These are phyloP conservation scores for Paracanthobrama guichenoti DNA, from an alignment of 2,113 vertebrate species.

Conservation along the genomic window DNA sequence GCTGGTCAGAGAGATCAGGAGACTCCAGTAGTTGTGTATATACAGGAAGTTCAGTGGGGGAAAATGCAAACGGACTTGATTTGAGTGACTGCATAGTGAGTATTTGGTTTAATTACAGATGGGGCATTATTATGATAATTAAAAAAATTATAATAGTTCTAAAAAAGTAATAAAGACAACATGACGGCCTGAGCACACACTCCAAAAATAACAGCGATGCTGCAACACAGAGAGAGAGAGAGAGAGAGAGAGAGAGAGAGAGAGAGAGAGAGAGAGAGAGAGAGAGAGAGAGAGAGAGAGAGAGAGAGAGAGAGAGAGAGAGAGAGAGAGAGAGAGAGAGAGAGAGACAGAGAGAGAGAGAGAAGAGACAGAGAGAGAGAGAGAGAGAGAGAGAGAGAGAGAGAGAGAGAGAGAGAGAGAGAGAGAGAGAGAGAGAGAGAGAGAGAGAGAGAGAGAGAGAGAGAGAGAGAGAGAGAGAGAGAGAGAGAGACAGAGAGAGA, in stretches of 20 bases:
- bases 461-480: background rate
- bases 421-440: background rate
- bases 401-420: background rate
- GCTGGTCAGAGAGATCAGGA: conserved; percentile 34
- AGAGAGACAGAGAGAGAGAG: too few relatives aligned
- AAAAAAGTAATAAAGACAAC: conserved; percentile 38
- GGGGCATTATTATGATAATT: conserved; percentile 37
- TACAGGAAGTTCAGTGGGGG: conserved; percentile 53
- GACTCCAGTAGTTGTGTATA: conserved; percentile 38
- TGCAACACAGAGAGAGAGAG: background rate
- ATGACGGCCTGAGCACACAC: conserved; percentile 44
- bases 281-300: background rate
- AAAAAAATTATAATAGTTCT: background rate
- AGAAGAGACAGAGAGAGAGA: too few relatives aligned
- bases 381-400: background rate
- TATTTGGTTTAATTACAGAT: conserved; percentile 82
- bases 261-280: background rate
- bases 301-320: background rate
- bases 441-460: background rate
- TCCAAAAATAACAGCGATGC: conserved; percentile 15
- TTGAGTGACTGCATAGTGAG: conserved; percentile 79
- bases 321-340: background rate
- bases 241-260: background rate
- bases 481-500: background rate
- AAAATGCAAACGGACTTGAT: conserved; percentile 65